Percentiles rank a stretch among this genome's conserved stretches.
Conservation (phyloP, 2,888 invertebrate species). For the Xestia xanthographa region DNA sequence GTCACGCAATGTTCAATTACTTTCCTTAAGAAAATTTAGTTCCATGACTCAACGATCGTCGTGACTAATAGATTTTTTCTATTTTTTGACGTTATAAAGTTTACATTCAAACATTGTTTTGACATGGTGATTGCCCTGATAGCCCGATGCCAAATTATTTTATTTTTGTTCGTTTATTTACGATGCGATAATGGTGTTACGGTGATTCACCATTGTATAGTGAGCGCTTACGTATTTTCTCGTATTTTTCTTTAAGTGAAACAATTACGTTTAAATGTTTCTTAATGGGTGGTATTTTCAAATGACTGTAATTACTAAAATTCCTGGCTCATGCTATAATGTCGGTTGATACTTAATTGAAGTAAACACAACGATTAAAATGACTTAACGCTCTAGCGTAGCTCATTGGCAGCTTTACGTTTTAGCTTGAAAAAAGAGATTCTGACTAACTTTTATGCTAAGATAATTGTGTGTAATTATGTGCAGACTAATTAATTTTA, state of each 20-base stretch:
- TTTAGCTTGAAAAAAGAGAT: neutral
- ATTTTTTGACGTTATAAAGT: slow-evolving; percentile 48
- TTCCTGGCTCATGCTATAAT: slow-evolving; percentile 41
- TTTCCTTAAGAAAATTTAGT: slow-evolving; percentile 55
- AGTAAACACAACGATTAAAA: slow-evolving; percentile 43
- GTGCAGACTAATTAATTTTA: neutral
- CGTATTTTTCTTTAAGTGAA: slow-evolving; percentile 34
- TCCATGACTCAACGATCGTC: slow-evolving; percentile 51
- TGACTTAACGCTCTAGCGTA: slow-evolving; percentile 23
- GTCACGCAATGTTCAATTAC: slow-evolving; percentile 74
- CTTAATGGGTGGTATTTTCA: slow-evolving; percentile 43
- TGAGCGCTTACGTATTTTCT: slow-evolving; percentile 24
- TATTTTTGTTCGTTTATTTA: slow-evolving; percentile 41
- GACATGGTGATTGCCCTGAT: slow-evolving; percentile 46
- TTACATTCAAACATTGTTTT: slow-evolving; percentile 52
- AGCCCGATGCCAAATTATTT: slow-evolving; percentile 46
- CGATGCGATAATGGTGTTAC: slow-evolving; percentile 23
- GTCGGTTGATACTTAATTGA: slow-evolving; percentile 46
- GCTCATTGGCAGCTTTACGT: slow-evolving; percentile 11
- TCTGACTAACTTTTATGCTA: neutral
- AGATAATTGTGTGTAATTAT: neutral
- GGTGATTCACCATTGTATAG: slow-evolving; percentile 30
- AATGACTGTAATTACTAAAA: slow-evolving; percentile 50
- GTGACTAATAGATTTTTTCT: slow-evolving; percentile 62
- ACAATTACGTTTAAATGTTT: slow-evolving; percentile 51